These are phyloP conservation scores for Drosophila mimetica DNA, from an alignment of 2,888 invertebrate species.

Conservation along the genomic window DNA sequence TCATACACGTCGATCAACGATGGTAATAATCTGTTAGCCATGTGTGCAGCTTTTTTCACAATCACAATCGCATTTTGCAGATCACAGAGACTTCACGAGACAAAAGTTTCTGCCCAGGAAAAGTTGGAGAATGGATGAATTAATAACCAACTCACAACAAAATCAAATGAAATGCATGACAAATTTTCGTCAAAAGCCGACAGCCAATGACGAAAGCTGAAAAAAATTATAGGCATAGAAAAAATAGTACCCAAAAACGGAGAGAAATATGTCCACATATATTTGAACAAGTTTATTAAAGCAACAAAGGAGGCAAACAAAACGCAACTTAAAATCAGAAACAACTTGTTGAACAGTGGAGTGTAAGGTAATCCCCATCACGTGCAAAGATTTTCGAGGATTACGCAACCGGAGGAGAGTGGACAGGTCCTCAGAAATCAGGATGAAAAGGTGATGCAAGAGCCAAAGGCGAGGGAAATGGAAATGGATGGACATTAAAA, in stretches of 20 bases:
- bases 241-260: constrained; percentile 7
- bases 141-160: constrained; percentile 25
- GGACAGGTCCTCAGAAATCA: constrained; percentile 6
- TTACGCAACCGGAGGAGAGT: constrained; percentile 13
- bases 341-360: constrained; percentile 12
- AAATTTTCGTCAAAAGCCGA: constrained; percentile 31
- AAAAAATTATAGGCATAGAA: neutral
- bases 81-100: constrained; percentile 8
- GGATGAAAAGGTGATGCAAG: constrained; percentile 29
- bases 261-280: constrained; percentile 23
- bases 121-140: constrained; percentile 7
- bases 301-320: constrained; percentile 1
- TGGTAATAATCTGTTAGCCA: constrained; percentile 9
- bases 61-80: too few species aligned
- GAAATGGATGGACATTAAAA: constrained; percentile 2
- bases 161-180: constrained; percentile 50
- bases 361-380: constrained; percentile 10
- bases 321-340: constrained; percentile 20
- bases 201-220: neutral
- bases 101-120: constrained; percentile 39
- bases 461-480: neutral
- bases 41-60: constrained; percentile 8
- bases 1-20: constrained; percentile 2
- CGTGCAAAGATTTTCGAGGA: constrained; percentile 17
- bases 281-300: constrained; percentile 7